Evolutionary conservation across 2,113 vertebrate genomes (phyloP).

Genomic region (Xenotilapia leptura): DNA sequence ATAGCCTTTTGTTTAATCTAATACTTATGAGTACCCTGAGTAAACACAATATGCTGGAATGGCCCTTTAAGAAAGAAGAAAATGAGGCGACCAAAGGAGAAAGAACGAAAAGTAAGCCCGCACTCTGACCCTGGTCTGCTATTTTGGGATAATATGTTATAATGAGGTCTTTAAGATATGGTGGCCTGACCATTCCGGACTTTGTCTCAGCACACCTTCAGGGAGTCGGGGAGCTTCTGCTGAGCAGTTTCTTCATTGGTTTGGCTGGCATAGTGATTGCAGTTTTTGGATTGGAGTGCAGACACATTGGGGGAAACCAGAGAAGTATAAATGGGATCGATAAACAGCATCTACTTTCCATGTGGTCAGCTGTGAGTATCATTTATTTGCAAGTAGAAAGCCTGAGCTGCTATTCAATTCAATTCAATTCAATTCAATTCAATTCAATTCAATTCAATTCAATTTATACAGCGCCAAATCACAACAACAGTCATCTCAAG

Average conservation of each 20-base stretch:
- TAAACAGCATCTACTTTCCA: neutral
- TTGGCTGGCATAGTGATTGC: slow-evolving; percentile 25
- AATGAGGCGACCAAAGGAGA: neutral
- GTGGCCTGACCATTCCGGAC: neutral
- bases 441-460: neutral
- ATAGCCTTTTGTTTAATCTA: neutral
- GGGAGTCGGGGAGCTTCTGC: slow-evolving; percentile 47
- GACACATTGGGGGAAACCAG: slow-evolving; percentile 26
- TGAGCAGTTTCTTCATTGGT: slow-evolving; percentile 16
- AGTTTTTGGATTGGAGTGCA: slow-evolving; percentile 55
- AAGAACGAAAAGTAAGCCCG: neutral
- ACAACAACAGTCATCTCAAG: neutral
- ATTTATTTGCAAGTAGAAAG: neutral
- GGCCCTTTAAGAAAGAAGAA: neutral
- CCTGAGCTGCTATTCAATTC: neutral
- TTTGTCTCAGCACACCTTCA: neutral
- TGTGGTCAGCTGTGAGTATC: slow-evolving; percentile 1
- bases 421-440: neutral
- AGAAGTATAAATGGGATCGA: neutral
- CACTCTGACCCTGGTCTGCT: neutral
- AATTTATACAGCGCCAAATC: neutral
- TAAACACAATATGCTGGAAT: neutral
- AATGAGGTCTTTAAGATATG: neutral
- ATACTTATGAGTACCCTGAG: neutral
- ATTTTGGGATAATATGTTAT: neutral